Base-by-base conservation (phyloP, 23 tunicate genomes). In the Clavelina lepadiformis region DNA sequence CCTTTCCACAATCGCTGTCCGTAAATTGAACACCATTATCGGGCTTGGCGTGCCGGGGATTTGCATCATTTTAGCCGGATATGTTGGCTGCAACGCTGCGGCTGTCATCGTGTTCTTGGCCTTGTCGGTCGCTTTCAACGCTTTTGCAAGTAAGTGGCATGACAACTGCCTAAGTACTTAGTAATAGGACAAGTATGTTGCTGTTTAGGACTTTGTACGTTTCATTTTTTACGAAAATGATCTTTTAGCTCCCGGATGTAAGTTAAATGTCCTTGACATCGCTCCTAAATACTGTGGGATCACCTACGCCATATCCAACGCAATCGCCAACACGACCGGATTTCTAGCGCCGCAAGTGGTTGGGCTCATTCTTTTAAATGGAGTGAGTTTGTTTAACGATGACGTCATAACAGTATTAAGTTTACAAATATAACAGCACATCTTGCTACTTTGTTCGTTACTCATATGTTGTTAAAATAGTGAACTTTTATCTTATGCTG, bases 241-340 rank as follows among this genome's bases (percentile, higher is more conserved):
- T n/a, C n/a, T n/a, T n/a, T n/a, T n/a, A 82, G 91, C 74, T 31
- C 80, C 91, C 24, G 91, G 91, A 29, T 82, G 81, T 28, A 82
- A 82, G 50, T 75, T 81, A 22, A 82, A 82, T 62, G 33, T 70
- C 13, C 33, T 82, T 30, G 91, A 82, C 31, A 74, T 82, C 7
- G 91, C 91, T 23, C 91, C 91, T 21, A 74, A 69, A 58, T 82
- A 82, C 47, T 69, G 81, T 15, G 91, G 91, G 34, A 82, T 82
- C 8, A 61, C 51, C 0, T 82, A 56, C 36, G 81, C 70, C 33
- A 74, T 82, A 23, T 82, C 91, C 1, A 82, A 82, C 51, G 74
- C 91, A 1, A 24, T 82, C 46, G 74, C 91, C 21, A 82, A 74
- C 56, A 56, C 74, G 25, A 69, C 91, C 1, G 91, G 91, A 20